Base-by-base conservation (phyloP, 1,140 invertebrate genomes). In the Dendrolimus kikuchii region DNA sequence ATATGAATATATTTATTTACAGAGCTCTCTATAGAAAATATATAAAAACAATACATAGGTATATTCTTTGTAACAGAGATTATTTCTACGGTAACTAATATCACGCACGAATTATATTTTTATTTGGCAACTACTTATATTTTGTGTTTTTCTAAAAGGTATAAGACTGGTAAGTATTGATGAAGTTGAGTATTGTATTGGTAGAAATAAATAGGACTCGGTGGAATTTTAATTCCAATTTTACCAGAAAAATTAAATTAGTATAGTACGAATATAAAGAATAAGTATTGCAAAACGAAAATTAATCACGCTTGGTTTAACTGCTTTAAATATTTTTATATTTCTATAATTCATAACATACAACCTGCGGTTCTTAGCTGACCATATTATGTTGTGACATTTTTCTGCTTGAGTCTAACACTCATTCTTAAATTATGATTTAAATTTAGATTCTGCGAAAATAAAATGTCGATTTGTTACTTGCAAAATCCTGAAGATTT, bases 11-110 rank as follows among this genome's bases (percentile, higher is more conserved):
- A 64, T 67, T 54, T 81, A 83, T 82, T 75, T 81, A 82, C 74
- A 82, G 50, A 60, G 49, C 49, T 51, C 52, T 55, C 51, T 58
- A 59, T 60, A 54, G 63, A 73, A 70, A 58, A 71, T 64, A 76
- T 68, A 77, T 74, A 72, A 58, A 72, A 64, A 68, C 60, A 55
- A 47, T 64, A 57, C 50, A 63, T 55, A 41, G 47, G 65, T 52
- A 49, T 45, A 41, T 23, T 23, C 23, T 23, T 23, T 23, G 46
- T 48, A 62, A 53, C 48, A 66, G 46, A 67, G 59, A 68, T 53
- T 64, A 74, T 76, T 65, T 68, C 71, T 81, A 83, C 71, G 77
- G 78, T 84, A 81, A 84, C 81, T 84, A 78, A 78, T 81, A 83
- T 83, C 78, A 83, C 78, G 63, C 66, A 68, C 68, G 68, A 70